phyloP scores from a whole-genome alignment of 2,113 vertebrate species.

The Cephalopholis sonnerati region DNA sequence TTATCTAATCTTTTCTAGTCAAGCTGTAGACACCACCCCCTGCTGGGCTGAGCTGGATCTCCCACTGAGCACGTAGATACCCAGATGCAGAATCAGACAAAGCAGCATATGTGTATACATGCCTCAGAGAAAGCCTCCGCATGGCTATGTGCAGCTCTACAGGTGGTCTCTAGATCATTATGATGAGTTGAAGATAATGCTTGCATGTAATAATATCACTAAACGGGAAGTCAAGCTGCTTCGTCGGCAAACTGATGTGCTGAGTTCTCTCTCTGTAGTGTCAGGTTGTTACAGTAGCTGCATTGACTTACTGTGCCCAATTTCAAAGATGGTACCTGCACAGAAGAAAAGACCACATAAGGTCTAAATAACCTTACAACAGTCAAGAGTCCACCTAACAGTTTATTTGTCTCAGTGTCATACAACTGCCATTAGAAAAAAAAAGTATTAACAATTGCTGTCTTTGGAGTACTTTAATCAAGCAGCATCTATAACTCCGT shows the following conservation, averaged over 20 bases:
- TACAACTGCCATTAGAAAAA: not conserved
- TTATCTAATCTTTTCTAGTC: not conserved
- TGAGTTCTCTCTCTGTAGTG: not conserved
- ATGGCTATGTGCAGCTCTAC: constrained; percentile 12
- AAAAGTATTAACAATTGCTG: not conserved
- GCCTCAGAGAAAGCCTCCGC: not conserved
- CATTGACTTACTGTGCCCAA: not conserved
- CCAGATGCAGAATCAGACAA: constrained; percentile 19
- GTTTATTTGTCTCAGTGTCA: not conserved
- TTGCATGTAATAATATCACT: not conserved
- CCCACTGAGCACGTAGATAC: constrained; percentile 20
- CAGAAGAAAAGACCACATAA: not conserved
- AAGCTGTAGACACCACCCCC: constrained; percentile 44
- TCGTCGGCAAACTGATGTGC: not conserved
- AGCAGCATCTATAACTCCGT: not conserved
- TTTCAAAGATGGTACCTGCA: not conserved
- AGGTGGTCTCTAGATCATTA: constrained; percentile 20
- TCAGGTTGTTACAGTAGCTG: not conserved
- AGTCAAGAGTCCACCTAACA: not conserved
- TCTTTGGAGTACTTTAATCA: not conserved
- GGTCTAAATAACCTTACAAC: not conserved
- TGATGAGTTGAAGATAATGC: not conserved
- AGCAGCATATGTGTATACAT: not conserved
- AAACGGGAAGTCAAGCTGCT: constrained; percentile 25
- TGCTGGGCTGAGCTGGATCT: constrained; percentile 45